Evolutionary conservation across 2,888 invertebrate genomes (phyloP).

Genomic region (Apamea anceps): DNA sequence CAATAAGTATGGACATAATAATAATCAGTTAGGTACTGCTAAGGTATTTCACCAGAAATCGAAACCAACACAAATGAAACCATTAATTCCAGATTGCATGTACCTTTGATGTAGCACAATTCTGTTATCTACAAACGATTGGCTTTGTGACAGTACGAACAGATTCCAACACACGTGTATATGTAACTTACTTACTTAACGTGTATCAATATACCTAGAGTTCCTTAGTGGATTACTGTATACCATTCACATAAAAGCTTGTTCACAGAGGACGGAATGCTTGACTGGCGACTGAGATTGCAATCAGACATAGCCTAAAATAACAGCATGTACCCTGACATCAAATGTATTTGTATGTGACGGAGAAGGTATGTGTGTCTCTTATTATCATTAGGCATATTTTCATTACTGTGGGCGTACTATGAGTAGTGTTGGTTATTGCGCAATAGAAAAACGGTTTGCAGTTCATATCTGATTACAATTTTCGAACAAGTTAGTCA

Average conservation of each 20-base stretch:
- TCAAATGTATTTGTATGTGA: too few species aligned
- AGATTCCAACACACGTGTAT: not conserved
- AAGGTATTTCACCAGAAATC: not conserved
- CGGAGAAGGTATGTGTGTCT: too few species aligned
- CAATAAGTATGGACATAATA: not conserved
- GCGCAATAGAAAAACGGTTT: too few species aligned
- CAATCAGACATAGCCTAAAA: not conserved
- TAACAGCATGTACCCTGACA: not conserved
- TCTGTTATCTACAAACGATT: not conserved
- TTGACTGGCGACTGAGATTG: constrained; percentile 14
- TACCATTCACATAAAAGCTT: constrained; percentile 21
- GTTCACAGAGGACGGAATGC: not conserved
- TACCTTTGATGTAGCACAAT: not conserved
- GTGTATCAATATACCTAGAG: not conserved
- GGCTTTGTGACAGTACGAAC: not conserved
- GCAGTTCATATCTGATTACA: too few species aligned
- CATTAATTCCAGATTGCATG: not conserved
- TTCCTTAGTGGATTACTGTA: constrained; percentile 45
- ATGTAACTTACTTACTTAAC: too few species aligned
- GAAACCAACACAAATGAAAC: not conserved
- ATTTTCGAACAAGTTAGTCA: too few species aligned
- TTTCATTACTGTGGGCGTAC: too few species aligned
- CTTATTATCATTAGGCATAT: too few species aligned
- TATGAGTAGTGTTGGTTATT: too few species aligned
- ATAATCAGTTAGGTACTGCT: not conserved